Evolutionary conservation across 2,797 vertebrate genomes (phyloP).

Genomic region (Liparis tanakae): DNA sequence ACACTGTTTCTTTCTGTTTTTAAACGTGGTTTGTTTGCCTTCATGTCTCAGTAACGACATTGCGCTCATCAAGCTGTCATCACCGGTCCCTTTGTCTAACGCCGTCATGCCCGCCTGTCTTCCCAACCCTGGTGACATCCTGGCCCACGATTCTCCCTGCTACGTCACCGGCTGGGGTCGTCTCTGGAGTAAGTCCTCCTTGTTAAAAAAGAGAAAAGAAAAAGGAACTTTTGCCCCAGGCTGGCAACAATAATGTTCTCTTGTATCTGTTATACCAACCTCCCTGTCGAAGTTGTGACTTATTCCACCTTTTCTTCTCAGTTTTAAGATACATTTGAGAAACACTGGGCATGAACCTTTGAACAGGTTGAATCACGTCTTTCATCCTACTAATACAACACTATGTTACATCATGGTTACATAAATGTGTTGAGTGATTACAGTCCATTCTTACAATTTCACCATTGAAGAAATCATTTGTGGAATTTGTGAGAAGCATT

Average conservation of each 20-base stretch:
- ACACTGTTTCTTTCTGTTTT: background rate
- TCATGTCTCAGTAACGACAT: slow-evolving; percentile 83
- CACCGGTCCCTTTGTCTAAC: slow-evolving; percentile 71
- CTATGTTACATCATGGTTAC: background rate
- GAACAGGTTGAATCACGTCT: background rate
- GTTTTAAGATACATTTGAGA: background rate
- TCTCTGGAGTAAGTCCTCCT: slow-evolving; percentile 79
- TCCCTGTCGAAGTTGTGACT: background rate
- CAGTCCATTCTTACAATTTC: background rate
- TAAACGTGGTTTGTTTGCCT: slow-evolving; percentile 20
- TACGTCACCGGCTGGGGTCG: slow-evolving; percentile 93
- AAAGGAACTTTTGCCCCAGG: background rate
- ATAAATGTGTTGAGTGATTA: background rate
- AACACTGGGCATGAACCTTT: background rate
- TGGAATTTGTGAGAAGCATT: background rate
- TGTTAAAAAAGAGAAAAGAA: background rate
- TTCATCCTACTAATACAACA: no score
- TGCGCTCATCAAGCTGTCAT: slow-evolving; percentile 88
- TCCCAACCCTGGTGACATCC: slow-evolving; percentile 69
- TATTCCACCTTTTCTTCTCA: background rate
- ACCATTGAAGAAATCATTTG: background rate
- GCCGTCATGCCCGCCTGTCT: slow-evolving; percentile 85
- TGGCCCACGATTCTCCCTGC: slow-evolving; percentile 81
- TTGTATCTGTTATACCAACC: background rate
- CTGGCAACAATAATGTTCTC: background rate